Percentiles rank a stretch among this genome's conserved stretches.
phyloP scores from a whole-genome alignment of 2,888 invertebrate species.

The Oscheius sp. region DNA sequence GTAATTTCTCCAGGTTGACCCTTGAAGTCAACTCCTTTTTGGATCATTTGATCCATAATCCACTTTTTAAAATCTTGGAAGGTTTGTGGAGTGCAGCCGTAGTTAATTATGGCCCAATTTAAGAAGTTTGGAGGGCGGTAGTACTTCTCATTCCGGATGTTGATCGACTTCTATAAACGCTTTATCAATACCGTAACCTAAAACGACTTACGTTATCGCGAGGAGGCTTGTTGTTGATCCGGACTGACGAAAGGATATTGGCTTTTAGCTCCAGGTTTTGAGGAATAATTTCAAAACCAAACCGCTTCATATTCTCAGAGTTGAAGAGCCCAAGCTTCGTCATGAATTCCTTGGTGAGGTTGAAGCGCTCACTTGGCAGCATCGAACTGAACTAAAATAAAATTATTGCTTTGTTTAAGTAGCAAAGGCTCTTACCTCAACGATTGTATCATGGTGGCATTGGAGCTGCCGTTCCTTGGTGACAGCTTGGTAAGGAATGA shows the following conservation, averaged over 20 bases:
- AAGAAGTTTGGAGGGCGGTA: not conserved
- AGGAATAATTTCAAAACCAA: not conserved
- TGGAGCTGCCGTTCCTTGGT: not conserved
- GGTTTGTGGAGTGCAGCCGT: not conserved
- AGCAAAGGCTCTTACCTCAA: not conserved
- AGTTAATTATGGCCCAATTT: slow-evolving; percentile 15
- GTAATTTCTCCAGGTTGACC: not conserved
- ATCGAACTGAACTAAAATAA: slow-evolving; percentile 7
- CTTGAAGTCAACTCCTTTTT: not conserved
- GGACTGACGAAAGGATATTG: not conserved
- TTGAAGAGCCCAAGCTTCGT: not conserved
- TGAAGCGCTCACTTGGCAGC: not conserved
- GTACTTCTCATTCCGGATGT: not conserved
- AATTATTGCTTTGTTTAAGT: not conserved
- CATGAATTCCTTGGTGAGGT: slow-evolving; percentile 8
- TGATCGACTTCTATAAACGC: not conserved
- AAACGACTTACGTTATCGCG: not conserved
- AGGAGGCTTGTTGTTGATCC: not conserved
- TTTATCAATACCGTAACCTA: not conserved
- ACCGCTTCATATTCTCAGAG: not conserved
- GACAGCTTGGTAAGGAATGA: slow-evolving; percentile 17
- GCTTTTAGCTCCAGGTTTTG: not conserved
- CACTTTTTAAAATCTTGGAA: not conserved
- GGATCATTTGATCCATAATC: not conserved
- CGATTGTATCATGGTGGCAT: not conserved